Evolutionary conservation across 2,113 vertebrate species (phyloP).

Genomic region (Empidonax alnorum): DNA sequence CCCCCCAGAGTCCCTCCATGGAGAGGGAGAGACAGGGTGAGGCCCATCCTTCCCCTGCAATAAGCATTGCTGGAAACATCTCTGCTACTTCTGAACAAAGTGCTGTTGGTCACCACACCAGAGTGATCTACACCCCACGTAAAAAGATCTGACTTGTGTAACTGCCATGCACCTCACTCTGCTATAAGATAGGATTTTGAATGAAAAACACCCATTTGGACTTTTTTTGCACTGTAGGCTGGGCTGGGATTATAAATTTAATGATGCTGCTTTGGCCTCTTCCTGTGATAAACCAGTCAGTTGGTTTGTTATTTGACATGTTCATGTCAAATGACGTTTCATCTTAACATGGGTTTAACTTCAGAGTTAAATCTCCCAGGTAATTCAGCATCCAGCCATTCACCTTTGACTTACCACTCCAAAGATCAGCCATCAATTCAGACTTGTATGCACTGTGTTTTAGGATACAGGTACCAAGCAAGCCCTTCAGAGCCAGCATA

Average conservation of each 20-base stretch:
- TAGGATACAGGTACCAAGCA: not conserved
- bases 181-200: not conserved
- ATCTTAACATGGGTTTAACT: not conserved
- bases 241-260: not conserved
- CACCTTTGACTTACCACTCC: not conserved
- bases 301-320: not conserved
- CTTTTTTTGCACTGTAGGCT: not conserved
- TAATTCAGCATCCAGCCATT: not conserved
- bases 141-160: not conserved
- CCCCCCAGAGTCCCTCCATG: not conserved
- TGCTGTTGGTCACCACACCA: not conserved
- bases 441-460: not conserved
- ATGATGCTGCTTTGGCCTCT: not conserved
- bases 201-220: not conserved
- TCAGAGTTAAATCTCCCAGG: not conserved
- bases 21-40: not conserved
- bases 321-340: too few relatives aligned
- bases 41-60: not conserved
- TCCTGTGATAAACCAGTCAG: fast-evolving
- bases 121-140: not conserved
- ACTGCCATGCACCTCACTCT: not conserved
- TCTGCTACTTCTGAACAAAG: not conserved
- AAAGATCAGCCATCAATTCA: not conserved
- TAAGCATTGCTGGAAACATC: not conserved
- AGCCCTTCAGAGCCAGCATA: not conserved